Base-by-base conservation (phyloP, 2,113 vertebrate genomes). In the Lepisosteus osseus region DNA sequence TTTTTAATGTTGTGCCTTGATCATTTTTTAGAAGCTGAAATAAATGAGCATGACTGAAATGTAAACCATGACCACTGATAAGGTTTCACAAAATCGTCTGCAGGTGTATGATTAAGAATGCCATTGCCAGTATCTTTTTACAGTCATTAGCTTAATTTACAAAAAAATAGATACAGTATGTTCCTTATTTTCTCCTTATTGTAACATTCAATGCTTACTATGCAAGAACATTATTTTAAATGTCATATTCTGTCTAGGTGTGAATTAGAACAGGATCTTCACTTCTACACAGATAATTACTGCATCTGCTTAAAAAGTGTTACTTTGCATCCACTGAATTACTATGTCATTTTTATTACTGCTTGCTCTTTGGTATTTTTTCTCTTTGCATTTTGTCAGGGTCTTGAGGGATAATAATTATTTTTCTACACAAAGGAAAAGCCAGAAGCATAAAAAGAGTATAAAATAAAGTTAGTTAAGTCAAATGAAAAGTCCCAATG, bases 231-330 rank as follows among this genome's bases (percentile, higher is more conserved):
- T 73, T 67, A 73, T 42, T 67, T 43, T 42, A 3, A 54, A 45
- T 40, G 65, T 61, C 44, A 73, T 29, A 29, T 13, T 11, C 42
- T 8, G 43, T 14, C 54, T 14, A 12, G 71, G 45, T 61, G 43
- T 3, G 44, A 67, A 67, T 73, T 73, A 73, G 42, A 41, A 43
- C 47, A 5, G 59, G n/a, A 43, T 9, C 17, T 67, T 12, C 45
- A 56, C 41, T 40, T 13, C 7, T 74, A 40, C 57, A 59, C 62
- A 3, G n/a, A 42, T 55, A 74, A 74, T 70, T 43, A 64, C 57
- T 15, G 57, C 15, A 47, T 74, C 62, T 45, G 12, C 42, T 65
- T 14, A 44, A 54, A 45, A 40, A 47, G 47, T 61, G 51, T 63
- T 65, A 3, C 42, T 70, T 70, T 62, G 61, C 15, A 69, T 64